Conservation (phyloP, 1,140 invertebrate species). For the Ectropis grisescens region DNA sequence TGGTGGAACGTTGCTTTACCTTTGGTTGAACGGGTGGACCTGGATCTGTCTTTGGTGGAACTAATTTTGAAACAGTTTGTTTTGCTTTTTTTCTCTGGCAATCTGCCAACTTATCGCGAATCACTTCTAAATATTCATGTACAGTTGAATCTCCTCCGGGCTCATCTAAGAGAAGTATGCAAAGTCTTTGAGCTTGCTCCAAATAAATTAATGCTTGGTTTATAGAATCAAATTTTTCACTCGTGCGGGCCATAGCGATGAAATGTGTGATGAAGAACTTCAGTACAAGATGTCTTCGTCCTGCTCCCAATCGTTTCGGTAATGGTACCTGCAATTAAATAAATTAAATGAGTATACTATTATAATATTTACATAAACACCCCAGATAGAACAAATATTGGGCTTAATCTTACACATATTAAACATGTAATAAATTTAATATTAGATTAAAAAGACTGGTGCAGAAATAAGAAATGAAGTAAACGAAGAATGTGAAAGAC, state of each 20-base stretch:
- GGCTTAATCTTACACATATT: too few relatives aligned
- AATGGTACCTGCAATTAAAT: slow-evolving; percentile 48
- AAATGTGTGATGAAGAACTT: slow-evolving; percentile 81
- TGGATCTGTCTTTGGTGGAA: too few relatives aligned
- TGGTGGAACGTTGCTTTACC: too few relatives aligned
- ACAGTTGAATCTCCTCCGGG: slow-evolving; percentile 61
- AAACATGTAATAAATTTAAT: too few relatives aligned
- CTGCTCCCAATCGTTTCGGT: slow-evolving; percentile 58
- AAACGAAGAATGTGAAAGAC: too few relatives aligned
- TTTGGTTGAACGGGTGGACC: too few relatives aligned
- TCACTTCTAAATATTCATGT: slow-evolving; percentile 61
- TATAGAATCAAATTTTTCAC: slow-evolving; percentile 72
- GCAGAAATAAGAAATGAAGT: too few relatives aligned
- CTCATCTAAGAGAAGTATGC: slow-evolving; percentile 73
- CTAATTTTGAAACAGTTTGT: slow-evolving; percentile 42
- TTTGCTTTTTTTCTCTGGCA: slow-evolving; percentile 50
- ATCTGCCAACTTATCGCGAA: slow-evolving; percentile 56
- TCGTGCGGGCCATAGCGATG: slow-evolving; percentile 74
- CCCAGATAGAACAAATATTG: too few relatives aligned
- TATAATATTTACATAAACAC: too few relatives aligned
- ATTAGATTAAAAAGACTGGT: too few relatives aligned
- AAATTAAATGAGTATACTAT: too few relatives aligned
- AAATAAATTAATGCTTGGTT: slow-evolving; percentile 76
- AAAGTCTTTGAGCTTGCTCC: slow-evolving; percentile 77
- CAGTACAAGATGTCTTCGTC: slow-evolving; percentile 71